A percentile compares a stretch with the other conserved stretches of the same genome.
These are phyloP conservation scores for Parnassius orleans DNA, from an alignment of 2,888 invertebrate species.

Conservation along the genomic window DNA sequence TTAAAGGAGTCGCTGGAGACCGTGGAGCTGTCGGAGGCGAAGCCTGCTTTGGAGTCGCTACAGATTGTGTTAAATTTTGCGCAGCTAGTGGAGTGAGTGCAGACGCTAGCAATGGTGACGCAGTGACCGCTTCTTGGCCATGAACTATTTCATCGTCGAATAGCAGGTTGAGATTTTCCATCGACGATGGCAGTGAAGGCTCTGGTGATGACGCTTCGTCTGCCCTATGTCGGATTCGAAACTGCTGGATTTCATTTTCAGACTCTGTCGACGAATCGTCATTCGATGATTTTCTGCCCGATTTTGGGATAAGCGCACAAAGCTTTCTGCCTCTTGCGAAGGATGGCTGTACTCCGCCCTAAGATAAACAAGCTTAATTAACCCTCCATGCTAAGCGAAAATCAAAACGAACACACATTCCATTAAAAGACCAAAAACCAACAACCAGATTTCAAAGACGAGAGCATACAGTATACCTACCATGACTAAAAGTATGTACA, in stretches of 20 bases:
- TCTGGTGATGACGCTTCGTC: conserved; percentile 18
- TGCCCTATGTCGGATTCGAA: conserved; percentile 19
- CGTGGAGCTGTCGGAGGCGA: background rate
- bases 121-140: conserved; percentile 11
- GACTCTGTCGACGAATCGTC: conserved; percentile 7
- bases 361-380: too few species aligned
- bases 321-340: background rate
- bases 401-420: too few species aligned
- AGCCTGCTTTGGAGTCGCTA: conserved; percentile 24
- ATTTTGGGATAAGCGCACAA: background rate
- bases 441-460: too few species aligned
- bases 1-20: background rate
- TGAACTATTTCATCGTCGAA: conserved; percentile 30
- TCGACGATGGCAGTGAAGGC: conserved; percentile 29
- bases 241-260: conserved; percentile 21
- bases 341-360: too few species aligned
- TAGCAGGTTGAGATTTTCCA: conserved; percentile 32
- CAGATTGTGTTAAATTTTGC: conserved; percentile 29
- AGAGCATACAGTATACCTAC: too few species aligned
- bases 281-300: background rate
- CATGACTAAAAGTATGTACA: background rate
- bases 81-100: conserved; percentile 21
- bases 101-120: conserved; percentile 20
- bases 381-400: too few species aligned
- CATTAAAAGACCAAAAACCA: too few species aligned